phyloP scores from a whole-genome alignment of 2,113 vertebrate genomes.

The Lepus timidus region DNA sequence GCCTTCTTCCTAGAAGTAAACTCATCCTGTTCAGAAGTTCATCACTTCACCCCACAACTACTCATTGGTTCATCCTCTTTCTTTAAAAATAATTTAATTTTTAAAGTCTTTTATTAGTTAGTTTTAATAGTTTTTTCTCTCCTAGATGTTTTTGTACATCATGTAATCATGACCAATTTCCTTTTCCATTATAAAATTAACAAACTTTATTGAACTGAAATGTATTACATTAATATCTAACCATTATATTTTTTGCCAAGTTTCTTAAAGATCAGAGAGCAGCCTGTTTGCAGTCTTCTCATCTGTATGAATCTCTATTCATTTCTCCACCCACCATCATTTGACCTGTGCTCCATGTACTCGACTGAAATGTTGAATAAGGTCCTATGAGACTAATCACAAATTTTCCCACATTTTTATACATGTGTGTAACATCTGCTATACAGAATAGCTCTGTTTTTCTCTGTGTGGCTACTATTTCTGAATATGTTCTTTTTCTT shows the following conservation, averaged over 20 bases:
- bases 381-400: not conserved
- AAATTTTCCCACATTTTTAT: not conserved
- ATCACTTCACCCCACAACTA: not conserved
- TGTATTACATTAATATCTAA: not conserved
- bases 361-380: not conserved
- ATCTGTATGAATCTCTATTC: not conserved
- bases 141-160: not conserved
- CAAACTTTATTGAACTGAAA: not conserved
- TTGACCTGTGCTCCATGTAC: too few species aligned
- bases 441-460: too few species aligned
- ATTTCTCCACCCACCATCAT: not conserved
- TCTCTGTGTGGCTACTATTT: not conserved
- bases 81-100: not conserved
- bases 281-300: not conserved
- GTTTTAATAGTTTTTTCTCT: not conserved
- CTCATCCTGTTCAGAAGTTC: not conserved
- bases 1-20: not conserved
- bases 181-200: not conserved
- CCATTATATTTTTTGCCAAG: fast-evolving
- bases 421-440: not conserved
- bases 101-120: not conserved
- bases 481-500: not conserved
- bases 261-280: not conserved
- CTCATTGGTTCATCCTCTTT: not conserved
- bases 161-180: too few species aligned